Conservation (phyloP, 2,888 invertebrate genomes). For the Clostera curtula region DNA sequence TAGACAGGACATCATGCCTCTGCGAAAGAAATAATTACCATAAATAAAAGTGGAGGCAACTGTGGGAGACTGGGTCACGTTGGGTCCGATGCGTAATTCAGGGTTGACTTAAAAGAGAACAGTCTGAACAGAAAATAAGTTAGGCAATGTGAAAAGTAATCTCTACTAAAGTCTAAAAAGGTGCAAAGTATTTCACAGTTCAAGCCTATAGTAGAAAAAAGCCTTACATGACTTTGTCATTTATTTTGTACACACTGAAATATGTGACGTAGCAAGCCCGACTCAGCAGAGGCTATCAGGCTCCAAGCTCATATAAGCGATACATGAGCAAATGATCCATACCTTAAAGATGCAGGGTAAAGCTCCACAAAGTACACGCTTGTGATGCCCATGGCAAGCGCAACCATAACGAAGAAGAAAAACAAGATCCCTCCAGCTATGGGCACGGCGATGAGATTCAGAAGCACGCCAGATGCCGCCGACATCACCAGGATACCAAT, state of each 20-base stretch:
- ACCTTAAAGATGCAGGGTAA: conserved; percentile 66
- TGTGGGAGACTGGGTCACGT: background rate
- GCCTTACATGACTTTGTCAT: too few species aligned
- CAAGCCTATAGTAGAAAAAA: too few species aligned
- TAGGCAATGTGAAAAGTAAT: too few species aligned
- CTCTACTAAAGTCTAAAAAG: too few species aligned
- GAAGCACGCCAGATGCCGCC: conserved; percentile 40
- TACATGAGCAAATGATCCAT: conserved; percentile 9
- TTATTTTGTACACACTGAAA: too few species aligned
- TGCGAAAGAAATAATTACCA: conserved; percentile 25
- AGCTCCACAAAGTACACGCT: conserved; percentile 67
- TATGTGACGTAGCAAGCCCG: too few species aligned
- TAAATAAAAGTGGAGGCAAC: background rate
- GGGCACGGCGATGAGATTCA: conserved; percentile 50
- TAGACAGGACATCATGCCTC: conserved; percentile 78
- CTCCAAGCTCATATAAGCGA: conserved; percentile 1
- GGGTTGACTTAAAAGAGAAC: too few species aligned
- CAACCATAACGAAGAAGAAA: conserved; percentile 60
- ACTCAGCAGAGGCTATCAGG: too few species aligned
- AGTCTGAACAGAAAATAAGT: too few species aligned
- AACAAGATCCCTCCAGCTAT: conserved; percentile 62
- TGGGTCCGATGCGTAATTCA: too few species aligned
- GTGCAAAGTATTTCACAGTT: too few species aligned
- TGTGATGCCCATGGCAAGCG: conserved; percentile 60
- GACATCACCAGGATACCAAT: conserved; percentile 46